Base-by-base conservation (phyloP, 2,113 vertebrate genomes). In the Syngnathus typhle region DNA sequence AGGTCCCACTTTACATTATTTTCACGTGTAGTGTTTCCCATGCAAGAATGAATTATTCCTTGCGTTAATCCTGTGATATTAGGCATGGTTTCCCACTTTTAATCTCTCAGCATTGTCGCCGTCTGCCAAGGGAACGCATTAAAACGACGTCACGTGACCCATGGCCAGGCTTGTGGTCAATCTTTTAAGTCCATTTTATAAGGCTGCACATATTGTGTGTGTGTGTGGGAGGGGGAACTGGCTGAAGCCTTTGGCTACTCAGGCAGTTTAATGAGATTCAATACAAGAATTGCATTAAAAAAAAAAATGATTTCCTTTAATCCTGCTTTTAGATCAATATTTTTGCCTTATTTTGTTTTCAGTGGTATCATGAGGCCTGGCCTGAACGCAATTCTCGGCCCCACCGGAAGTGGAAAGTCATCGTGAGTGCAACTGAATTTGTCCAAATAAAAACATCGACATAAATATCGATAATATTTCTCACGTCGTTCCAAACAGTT, bases 361-460 rank as follows among this genome's bases (percentile, higher is more conserved):
- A 99, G 96, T 86, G 97, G 96, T n/a, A 90, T 98, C 71, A 98
- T 99, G 95, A 93, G 79, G 84, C 95, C 97, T 19, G 97, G 97
- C 23, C 91, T 99, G 74, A 99, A 99, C 37, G 95, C 95, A 58
- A 96, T 99, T 79, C 88, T 99, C 72, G 97, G 97, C 75, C 94
- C 95, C 3, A 98, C 95, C 23, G 97, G 96, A 68, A 89, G 95
- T 76, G 97, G 97, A 44, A 99, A 98, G 86, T 98, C 97, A 80
- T 98, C 95, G 96, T 99, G 88, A 96, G 96, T 97, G 12, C n/a
- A 61, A 11, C 6, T 2, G 2, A 23, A 5, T 41, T 19, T 37
- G 2, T 43, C 4, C 2, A 1, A 44, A 18, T 16, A 3, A 44
- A 18, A n/a, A 27, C 1, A 60, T 19, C 5, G 62, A 10, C 49